Conservation (phyloP, 2,113 vertebrate genomes). For the Varanus komodoensis region DNA sequence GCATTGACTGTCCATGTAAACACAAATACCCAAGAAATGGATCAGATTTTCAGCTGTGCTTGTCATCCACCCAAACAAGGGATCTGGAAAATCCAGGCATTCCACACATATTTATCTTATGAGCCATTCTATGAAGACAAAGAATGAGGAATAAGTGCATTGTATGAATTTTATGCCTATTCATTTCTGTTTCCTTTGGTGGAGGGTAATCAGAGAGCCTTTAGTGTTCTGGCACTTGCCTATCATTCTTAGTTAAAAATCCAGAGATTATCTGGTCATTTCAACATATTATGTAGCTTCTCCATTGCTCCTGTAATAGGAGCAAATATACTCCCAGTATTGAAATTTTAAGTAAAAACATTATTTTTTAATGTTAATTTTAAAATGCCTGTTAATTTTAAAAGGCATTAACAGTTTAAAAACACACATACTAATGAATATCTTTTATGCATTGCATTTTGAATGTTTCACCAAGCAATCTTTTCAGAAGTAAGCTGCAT, state of each 20-base stretch:
- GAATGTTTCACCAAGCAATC: neutral
- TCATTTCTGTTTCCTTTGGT: conserved; percentile 57
- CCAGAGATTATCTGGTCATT: neutral
- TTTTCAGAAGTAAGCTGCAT: neutral
- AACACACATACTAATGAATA: neutral
- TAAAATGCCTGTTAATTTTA: no score
- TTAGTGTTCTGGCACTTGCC: conserved; percentile 30
- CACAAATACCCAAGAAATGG: conserved; percentile 23
- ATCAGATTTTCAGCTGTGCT: conserved; percentile 6
- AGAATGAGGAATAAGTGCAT: conserved; percentile 56
- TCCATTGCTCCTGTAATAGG: neutral
- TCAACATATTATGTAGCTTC: neutral
- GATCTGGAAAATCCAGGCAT: conserved; percentile 64
- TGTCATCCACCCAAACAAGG: conserved; percentile 1
- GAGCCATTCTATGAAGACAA: conserved; percentile 61
- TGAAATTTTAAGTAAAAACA: neutral
- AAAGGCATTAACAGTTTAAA: neutral
- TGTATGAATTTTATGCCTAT: conserved; percentile 50
- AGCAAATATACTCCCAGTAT: neutral
- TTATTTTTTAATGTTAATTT: no score
- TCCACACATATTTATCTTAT: conserved; percentile 65
- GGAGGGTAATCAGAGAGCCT: conserved; percentile 36
- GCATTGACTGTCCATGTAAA: conserved; percentile 47
- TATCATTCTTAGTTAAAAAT: conserved; percentile 20
- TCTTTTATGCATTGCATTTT: neutral